Percentiles rank a stretch among this genome's conserved stretches.
Evolutionary conservation across 1,140 invertebrate genomes (phyloP).

Genomic region (Harpegnathos saltator): DNA sequence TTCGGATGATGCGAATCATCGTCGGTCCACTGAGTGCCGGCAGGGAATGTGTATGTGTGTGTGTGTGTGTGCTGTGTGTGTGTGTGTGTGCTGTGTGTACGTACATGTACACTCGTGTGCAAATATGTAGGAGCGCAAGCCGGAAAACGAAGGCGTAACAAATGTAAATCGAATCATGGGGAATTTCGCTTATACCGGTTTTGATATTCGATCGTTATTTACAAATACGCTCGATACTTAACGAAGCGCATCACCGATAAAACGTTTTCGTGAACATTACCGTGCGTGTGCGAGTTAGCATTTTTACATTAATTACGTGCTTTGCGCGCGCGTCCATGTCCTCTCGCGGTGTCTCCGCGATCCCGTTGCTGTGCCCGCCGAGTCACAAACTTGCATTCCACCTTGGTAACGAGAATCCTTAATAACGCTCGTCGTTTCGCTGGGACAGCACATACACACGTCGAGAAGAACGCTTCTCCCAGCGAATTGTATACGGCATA

Average conservation of each 20-base stretch:
- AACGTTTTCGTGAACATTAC: constrained; percentile 54
- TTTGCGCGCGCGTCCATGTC: constrained; percentile 23
- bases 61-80: neutral
- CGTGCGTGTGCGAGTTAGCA: constrained; percentile 51
- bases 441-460: neutral
- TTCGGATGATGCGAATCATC: constrained; percentile 59
- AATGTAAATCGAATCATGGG: constrained; percentile 59
- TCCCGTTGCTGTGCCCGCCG: constrained; percentile 1
- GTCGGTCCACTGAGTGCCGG: constrained; percentile 1
- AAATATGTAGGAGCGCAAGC: neutral
- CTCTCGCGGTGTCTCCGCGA: constrained; percentile 18
- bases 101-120: neutral
- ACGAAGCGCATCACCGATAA: constrained; percentile 55
- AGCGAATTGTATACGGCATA: neutral
- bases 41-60: neutral
- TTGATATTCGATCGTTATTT: constrained; percentile 62
- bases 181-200: constrained; percentile 55
- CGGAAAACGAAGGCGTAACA: constrained; percentile 44
- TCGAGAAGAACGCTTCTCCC: neutral
- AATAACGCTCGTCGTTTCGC: neutral
- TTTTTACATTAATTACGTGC: constrained; percentile 50
- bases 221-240: constrained; percentile 62
- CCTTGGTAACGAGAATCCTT: constrained; percentile 26
- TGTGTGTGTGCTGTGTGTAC: neutral
- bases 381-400: constrained; percentile 17